phyloP scores from a whole-genome alignment of 2,888 invertebrate species.

The Spatulosminthurus flaviceps region DNA sequence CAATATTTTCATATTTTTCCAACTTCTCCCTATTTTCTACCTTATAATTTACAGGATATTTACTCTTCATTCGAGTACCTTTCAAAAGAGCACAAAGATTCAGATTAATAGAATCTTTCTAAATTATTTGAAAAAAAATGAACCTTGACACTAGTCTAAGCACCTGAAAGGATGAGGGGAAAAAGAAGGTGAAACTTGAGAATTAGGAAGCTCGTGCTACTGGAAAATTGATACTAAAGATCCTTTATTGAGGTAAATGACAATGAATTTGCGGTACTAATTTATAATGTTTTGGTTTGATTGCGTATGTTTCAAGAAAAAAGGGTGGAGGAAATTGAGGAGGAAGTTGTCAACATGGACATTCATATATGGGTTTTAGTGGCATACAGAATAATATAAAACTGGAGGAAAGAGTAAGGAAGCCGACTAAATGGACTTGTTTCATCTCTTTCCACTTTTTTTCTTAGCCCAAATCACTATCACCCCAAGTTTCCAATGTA shows the following conservation, averaged over 20 bases:
- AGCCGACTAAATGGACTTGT: constrained; percentile 21
- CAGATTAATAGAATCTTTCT: neutral
- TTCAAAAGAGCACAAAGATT: neutral
- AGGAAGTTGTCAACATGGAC: neutral
- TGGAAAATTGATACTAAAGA: neutral
- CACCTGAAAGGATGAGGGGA: neutral
- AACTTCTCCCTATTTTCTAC: neutral
- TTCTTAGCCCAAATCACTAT: neutral
- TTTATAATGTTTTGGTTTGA: neutral
- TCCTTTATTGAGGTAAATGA: too few species aligned
- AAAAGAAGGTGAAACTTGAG: neutral
- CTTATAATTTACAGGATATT: neutral
- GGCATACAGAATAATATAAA: neutral
- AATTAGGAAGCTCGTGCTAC: neutral
- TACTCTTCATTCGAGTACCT: neutral
- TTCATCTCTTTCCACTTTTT: neutral
- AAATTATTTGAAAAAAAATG: neutral
- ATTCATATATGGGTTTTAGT: neutral
- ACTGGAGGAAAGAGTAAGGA: constrained; percentile 1
- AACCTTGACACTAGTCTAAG: neutral
- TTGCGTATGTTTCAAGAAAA: neutral
- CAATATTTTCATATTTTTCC: constrained; percentile 9
- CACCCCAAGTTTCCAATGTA: neutral
- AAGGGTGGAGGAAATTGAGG: constrained; percentile 8
- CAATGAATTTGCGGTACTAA: too few species aligned